A percentile compares a stretch with the other conserved stretches of the same genome.
These are phyloP conservation scores for Leptinotarsa tumamoca DNA, from an alignment of 2,888 invertebrate genomes.

Conservation along the genomic window DNA sequence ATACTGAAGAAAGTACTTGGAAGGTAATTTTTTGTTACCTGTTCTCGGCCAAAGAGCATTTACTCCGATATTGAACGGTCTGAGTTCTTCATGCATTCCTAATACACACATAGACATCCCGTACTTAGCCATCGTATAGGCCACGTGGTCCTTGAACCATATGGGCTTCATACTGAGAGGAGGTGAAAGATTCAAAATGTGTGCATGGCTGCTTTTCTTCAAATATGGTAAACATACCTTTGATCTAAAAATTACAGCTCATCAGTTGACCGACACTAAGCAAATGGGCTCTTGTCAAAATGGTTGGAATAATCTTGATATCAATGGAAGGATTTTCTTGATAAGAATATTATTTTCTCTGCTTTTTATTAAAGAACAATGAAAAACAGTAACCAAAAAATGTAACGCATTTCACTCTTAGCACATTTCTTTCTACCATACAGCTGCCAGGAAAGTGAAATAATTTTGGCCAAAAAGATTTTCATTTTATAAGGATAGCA, in stretches of 20 bases:
- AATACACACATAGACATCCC: conserved; percentile 99
- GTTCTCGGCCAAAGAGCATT: conserved; percentile 98
- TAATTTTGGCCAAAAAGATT: too few species aligned
- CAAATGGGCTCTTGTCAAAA: too few species aligned
- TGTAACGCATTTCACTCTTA: too few species aligned
- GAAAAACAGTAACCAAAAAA: too few species aligned
- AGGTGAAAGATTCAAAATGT: conserved; percentile 95
- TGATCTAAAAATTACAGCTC: conserved; percentile 73
- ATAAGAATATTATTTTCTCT: too few species aligned
- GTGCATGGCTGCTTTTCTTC: conserved; percentile 88
- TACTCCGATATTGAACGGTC: conserved; percentile 84
- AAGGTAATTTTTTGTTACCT: conserved; percentile 67
- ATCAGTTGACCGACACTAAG: too few species aligned
- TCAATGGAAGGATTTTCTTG: too few species aligned
- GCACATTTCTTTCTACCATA: too few species aligned
- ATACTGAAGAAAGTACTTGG: background rate
- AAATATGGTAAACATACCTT: conserved; percentile 90
- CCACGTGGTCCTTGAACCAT: conserved; percentile 94
- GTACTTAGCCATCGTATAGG: conserved; percentile 98
- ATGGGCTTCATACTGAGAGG: conserved; percentile 88
- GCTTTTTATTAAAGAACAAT: too few species aligned
- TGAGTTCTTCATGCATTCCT: conserved; percentile 96
- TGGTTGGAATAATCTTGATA: too few species aligned
- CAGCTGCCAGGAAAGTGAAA: too few species aligned
- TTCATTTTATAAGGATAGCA: too few species aligned